Base-by-base conservation (phyloP, 2,113 vertebrate species). In the Egretta garzetta region DNA sequence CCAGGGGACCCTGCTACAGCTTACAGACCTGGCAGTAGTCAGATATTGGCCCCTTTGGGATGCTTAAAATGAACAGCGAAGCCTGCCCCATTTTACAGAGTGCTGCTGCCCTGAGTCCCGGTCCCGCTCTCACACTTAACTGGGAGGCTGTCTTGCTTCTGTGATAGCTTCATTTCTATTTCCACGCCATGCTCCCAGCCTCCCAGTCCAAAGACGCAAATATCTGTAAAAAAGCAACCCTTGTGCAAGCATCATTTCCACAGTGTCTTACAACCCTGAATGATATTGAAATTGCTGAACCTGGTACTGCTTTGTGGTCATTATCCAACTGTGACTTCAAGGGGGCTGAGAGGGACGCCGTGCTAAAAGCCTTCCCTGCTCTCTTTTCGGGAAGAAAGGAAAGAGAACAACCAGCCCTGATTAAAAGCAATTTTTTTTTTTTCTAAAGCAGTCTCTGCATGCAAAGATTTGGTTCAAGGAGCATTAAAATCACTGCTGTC, bases 401-500 rank as follows among this genome's bases (percentile, higher is more conserved):
- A 80, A 67, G 92, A 80, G 91, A 91, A 82, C 96, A 96, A 86
- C 86, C 58, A 92, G 76, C 56, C 64, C 72, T 96, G 96, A 97
- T 97, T 96, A 96, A 97, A 98, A 90, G 81, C 75, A 11, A 74
- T 74, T 67, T 67, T 59, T 52, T 62, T 35, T 10, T 21, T n/a
- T 3, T 4, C 71, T 68, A 88, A 97, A 97, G 96, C 91, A 0
- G 71, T 84, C 95, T 90, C 91, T 0, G 7, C 94, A 93, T 91
- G 93, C 89, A 95, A 95, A 96, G 96, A 97, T 97, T 96, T 94
- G 97, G 98, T 97, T 98, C 98, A 98, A 97, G 97, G 97, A 98
- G 97, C 98, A 98, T 98, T 98, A 93, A 96, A 95, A 97, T 98
- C 97, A 97, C 93, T 85, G 96, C 96, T 98, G 98, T 98, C 98